Percentiles rank a stretch among this genome's conserved stretches.
These are phyloP conservation scores for Xerus rutilus DNA, from an alignment of 2,797 vertebrate species.

Conservation along the genomic window DNA sequence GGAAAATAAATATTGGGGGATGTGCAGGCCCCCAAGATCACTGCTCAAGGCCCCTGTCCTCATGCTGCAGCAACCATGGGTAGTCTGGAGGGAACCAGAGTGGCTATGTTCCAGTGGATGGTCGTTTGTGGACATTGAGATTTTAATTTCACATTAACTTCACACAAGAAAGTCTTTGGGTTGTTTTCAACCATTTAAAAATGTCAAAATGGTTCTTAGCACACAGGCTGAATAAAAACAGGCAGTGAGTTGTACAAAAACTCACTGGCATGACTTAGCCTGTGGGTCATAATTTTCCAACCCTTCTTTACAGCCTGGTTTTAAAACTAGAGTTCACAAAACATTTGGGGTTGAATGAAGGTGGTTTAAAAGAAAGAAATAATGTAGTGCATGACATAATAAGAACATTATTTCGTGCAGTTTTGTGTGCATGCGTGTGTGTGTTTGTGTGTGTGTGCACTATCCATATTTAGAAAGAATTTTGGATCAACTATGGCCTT, in stretches of 20 bases:
- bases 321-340: background rate
- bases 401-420: background rate
- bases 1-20: background rate
- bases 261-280: background rate
- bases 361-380: background rate
- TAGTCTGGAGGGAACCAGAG: rapidly evolving
- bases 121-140: background rate
- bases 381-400: background rate
- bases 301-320: background rate
- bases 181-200: slow-evolving; percentile 42
- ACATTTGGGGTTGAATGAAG: background rate
- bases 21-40: rapidly evolving
- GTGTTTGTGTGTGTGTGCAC: rapidly evolving
- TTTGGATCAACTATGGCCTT: background rate
- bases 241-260: background rate
- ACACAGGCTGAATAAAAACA: background rate
- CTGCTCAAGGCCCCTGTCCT: rapidly evolving
- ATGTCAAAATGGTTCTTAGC: background rate
- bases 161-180: background rate
- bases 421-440: rapidly evolving
- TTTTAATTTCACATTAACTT: background rate
- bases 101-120: background rate
- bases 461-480: background rate
- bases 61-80: rapidly evolving
- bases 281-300: background rate